A percentile compares a stretch with the other conserved stretches of the same genome.
Evolutionary conservation across 2,113 vertebrate genomes (phyloP).

Genomic region (Felis catus): F.catus_Fca126_mat1.0 CM031412.1:56315001-56315500

Average conservation of each 20-base stretch:
- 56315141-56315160: background rate
- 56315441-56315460: background rate
- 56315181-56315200: background rate
- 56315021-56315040: background rate
- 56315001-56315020: background rate
- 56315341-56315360: background rate
- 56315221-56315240: background rate
- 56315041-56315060: background rate
- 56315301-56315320: background rate
- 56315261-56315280: background rate
- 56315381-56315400: background rate
- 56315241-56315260: background rate
- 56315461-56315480: background rate
- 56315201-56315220: background rate
- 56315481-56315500: background rate
- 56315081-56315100: background rate
- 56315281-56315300: background rate
- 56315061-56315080: background rate
- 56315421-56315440: background rate
- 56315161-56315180: background rate
- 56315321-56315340: background rate
- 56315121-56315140: background rate
- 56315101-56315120: background rate
- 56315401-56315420: background rate
- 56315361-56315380: background rate